Evolutionary conservation across 2,113 vertebrate genomes (phyloP).

Genomic region (Ancistrus triradiatus): DNA sequence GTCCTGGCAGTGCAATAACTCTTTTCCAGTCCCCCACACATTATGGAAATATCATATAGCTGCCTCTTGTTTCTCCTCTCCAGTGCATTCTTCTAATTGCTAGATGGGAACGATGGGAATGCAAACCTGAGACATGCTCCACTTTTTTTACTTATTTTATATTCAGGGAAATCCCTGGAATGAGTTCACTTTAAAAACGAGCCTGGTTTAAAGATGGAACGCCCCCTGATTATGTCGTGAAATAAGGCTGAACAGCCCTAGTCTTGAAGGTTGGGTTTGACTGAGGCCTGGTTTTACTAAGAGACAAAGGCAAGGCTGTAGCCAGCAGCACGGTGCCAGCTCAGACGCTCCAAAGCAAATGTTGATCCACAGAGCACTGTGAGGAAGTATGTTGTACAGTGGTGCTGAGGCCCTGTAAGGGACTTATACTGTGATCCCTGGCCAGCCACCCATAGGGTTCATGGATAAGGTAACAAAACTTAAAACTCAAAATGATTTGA

Average conservation of each 20-base stretch:
- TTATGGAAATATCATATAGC: conserved; percentile 24
- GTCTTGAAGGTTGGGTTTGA: conserved; percentile 24
- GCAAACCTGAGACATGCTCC: conserved; percentile 61
- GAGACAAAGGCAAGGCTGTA: conserved; percentile 58
- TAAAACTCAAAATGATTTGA: conserved; percentile 10
- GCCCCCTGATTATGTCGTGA: background rate
- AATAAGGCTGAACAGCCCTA: background rate
- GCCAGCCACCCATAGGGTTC: conserved; percentile 28
- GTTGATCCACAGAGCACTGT: conserved; percentile 60
- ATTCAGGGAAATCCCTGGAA: conserved; percentile 71
- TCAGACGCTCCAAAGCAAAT: conserved; percentile 65
- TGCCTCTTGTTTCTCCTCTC: conserved; percentile 47
- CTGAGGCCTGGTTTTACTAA: conserved; percentile 40
- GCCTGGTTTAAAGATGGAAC: conserved; percentile 16
- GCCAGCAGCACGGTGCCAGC: conserved; percentile 29
- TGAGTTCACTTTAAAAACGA: conserved; percentile 52
- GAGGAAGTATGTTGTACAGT: conserved; percentile 54
- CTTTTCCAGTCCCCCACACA: conserved; percentile 14
- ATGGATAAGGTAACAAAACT: conserved; percentile 38
- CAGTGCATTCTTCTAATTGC: conserved; percentile 68
- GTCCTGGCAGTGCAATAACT: background rate
- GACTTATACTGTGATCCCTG: conserved; percentile 28
- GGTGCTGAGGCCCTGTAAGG: conserved; percentile 18
- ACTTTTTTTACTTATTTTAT: conserved; percentile 57
- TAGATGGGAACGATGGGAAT: conserved; percentile 64